Conservation (phyloP, 2,797 vertebrate genomes). For the Sternotherus odoratus region DNA sequence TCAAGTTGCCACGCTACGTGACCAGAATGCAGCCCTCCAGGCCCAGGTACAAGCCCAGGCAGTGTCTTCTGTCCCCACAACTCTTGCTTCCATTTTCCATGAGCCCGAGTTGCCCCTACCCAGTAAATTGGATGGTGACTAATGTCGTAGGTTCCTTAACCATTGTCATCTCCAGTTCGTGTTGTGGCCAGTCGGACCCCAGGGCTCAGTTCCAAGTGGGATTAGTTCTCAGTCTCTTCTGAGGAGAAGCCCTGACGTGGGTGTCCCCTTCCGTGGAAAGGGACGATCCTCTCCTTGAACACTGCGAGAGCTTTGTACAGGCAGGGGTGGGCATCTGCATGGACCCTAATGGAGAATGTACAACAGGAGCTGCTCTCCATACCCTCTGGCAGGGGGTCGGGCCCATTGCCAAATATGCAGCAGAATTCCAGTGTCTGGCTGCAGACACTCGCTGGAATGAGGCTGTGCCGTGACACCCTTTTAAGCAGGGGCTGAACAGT, state of each 20-base stretch:
- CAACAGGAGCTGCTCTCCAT: neutral
- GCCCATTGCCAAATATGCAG: neutral
- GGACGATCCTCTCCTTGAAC: neutral
- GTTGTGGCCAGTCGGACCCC: neutral
- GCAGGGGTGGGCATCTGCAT: neutral
- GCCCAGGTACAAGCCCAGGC: neutral
- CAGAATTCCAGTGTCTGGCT: neutral
- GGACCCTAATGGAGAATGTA: neutral
- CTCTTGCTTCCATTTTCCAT: neutral
- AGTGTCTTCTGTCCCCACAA: neutral
- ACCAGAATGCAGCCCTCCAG: neutral
- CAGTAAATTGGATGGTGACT: neutral
- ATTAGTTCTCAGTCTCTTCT: neutral
- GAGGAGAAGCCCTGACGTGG: neutral
- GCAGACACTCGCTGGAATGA: neutral
- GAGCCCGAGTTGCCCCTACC: neutral
- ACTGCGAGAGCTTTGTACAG: neutral
- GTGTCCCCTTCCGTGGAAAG: too few species aligned
- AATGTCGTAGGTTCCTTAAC: neutral
- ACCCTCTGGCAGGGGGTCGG: neutral
- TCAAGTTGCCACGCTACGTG: neutral
- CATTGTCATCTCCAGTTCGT: neutral
- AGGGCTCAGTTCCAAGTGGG: neutral
- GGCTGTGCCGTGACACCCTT: neutral
- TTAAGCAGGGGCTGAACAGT: neutral